phyloP scores from a whole-genome alignment of 2,113 vertebrate genomes.

The Chloroceryle aenea region DNA sequence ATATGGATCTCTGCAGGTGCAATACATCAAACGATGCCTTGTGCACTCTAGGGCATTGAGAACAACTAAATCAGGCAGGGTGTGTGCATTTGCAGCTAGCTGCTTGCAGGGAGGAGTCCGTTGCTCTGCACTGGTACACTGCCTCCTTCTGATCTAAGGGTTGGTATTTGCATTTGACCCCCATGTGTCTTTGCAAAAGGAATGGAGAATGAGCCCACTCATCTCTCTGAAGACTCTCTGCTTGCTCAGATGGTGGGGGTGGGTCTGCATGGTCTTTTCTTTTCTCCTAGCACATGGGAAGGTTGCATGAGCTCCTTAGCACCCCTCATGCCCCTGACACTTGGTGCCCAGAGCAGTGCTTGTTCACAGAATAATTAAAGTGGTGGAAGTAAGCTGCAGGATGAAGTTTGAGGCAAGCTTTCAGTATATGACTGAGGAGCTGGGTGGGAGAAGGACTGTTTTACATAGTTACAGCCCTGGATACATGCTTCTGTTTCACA shows the following conservation, averaged over 20 bases:
- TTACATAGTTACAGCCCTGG: neutral
- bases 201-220: neutral
- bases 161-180: neutral
- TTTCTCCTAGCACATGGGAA: neutral
- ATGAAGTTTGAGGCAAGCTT: neutral
- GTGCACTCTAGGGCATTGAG: no score
- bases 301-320: neutral
- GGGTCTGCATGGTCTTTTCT: neutral
- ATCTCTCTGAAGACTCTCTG: neutral
- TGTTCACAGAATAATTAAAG: neutral
- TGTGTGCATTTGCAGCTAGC: neutral
- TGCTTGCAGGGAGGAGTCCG: accelerated
- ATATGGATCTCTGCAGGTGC: neutral
- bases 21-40: neutral
- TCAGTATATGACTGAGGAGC: neutral
- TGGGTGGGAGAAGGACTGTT: neutral
- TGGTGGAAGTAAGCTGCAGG: neutral
- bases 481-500: neutral
- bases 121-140: neutral
- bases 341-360: neutral
- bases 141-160: neutral
- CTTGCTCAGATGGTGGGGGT: neutral
- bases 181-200: neutral
- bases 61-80: neutral
- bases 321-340: neutral